A percentile compares a stretch with the other conserved stretches of the same genome.
phyloP scores from a whole-genome alignment of 2,888 invertebrate genomes.

The Minunthozetes semirufus region DNA sequence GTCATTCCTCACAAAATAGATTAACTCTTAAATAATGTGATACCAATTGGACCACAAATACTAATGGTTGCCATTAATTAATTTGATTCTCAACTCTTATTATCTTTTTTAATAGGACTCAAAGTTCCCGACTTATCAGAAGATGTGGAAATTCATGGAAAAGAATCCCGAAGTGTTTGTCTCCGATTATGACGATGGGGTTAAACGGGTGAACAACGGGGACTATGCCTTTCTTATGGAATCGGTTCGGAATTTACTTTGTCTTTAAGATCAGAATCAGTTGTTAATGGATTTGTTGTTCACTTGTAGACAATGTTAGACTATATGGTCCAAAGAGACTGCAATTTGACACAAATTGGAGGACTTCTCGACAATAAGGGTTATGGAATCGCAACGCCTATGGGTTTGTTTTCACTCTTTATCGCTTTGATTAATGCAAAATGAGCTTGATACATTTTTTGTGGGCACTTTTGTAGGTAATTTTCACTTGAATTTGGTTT shows the following conservation, averaged over 20 bases:
- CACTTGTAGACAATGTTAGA: constrained; percentile 72
- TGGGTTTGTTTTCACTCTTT: constrained; percentile 55
- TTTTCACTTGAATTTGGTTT: too few species aligned
- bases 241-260: constrained; percentile 52
- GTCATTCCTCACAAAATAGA: too few species aligned
- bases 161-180: constrained; percentile 74
- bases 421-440: too few species aligned
- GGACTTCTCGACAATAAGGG: constrained; percentile 79
- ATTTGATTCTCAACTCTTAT: neutral
- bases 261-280: neutral
- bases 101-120: constrained; percentile 58
- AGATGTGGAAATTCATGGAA: constrained; percentile 67
- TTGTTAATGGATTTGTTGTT: neutral
- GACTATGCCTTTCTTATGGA: constrained; percentile 98
- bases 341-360: constrained; percentile 94
- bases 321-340: constrained; percentile 87
- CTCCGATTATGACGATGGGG: constrained; percentile 81
- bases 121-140: constrained; percentile 65
- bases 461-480: too few species aligned
- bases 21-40: too few species aligned
- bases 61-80: neutral
- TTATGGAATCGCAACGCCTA: constrained; percentile 94
- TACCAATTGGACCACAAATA: too few species aligned
- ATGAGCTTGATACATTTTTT: too few species aligned
- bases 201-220: constrained; percentile 71